These are phyloP conservation scores for Ceratoteleas bidentatus DNA, from an alignment of 1,140 invertebrate species.

Conservation along the genomic window DNA sequence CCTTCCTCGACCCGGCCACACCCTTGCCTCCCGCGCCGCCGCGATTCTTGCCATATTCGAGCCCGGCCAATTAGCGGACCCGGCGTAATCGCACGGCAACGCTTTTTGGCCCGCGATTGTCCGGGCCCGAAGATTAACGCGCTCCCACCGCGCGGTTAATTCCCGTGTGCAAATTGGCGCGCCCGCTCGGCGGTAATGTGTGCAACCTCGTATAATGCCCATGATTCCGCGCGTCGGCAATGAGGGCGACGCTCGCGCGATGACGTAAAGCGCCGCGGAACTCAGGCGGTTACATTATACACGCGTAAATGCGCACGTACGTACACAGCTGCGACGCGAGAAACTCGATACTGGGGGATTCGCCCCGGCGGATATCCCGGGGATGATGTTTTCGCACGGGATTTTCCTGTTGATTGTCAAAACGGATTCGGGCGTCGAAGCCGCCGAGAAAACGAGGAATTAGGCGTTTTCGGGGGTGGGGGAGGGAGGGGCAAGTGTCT, in stretches of 20 bases:
- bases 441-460: no score
- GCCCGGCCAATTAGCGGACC: conserved; percentile 13
- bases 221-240: conserved; percentile 45
- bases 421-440: conserved; percentile 11
- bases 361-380: conserved; percentile 8
- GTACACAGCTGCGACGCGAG: conserved; percentile 39
- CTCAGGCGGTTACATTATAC: conserved; percentile 50
- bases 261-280: conserved; percentile 40
- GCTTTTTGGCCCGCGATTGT: conserved; percentile 17
- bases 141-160: conserved; percentile 36
- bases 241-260: conserved; percentile 23
- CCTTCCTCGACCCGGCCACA: no score
- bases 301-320: conserved; percentile 53
- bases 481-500: neutral
- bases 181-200: conserved; percentile 43
- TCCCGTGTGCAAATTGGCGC: conserved; percentile 42
- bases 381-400: conserved; percentile 31
- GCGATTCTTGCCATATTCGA: conserved; percentile 5
- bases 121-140: conserved; percentile 24
- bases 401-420: conserved; percentile 35
- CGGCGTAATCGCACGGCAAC: conserved; percentile 1
- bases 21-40: no score
- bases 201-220: conserved; percentile 44
- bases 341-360: conserved; percentile 41
- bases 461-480: no score